Evolutionary conservation across 92 coral and sea anemone species (phyloP).

Genomic region (Pocillopora grandis): DNA sequence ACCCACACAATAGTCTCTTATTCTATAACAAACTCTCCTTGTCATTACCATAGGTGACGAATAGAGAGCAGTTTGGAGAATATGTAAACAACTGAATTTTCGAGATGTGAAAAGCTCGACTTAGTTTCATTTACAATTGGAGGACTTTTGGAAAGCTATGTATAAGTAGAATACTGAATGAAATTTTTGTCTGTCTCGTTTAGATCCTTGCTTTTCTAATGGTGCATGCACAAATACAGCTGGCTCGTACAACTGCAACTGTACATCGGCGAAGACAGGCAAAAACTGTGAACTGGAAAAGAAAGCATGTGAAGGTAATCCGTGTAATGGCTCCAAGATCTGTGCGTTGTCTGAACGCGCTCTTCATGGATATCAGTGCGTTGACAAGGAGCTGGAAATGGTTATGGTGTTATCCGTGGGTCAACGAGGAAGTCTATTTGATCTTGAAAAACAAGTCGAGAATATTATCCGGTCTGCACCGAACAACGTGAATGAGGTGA

Average conservation of each 20-base stretch:
- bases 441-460: slow-evolving; percentile 67
- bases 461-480: slow-evolving; percentile 69
- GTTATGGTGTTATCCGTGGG: slow-evolving; percentile 42
- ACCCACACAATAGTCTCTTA: no score
- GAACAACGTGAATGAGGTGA: slow-evolving; percentile 49
- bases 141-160: neutral
- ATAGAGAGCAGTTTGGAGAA: no score
- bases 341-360: slow-evolving; percentile 66
- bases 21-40: no score
- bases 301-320: slow-evolving; percentile 48
- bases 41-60: no score
- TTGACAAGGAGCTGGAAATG: slow-evolving; percentile 39
- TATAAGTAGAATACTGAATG: neutral
- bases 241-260: slow-evolving; percentile 75
- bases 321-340: slow-evolving; percentile 47
- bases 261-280: slow-evolving; percentile 60
- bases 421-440: slow-evolving; percentile 37
- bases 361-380: slow-evolving; percentile 57
- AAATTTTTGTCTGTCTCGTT: neutral
- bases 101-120: no score
- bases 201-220: slow-evolving; percentile 69
- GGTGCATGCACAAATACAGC: slow-evolving; percentile 63
- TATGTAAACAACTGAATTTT: no score
- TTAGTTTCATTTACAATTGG: neutral
- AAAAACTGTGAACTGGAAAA: slow-evolving; percentile 64